Evolutionary conservation across 2,797 vertebrate genomes (phyloP), one percentile per base, ranked within the genome.

Genomic region (Phoeniculus purpureus): DNA sequence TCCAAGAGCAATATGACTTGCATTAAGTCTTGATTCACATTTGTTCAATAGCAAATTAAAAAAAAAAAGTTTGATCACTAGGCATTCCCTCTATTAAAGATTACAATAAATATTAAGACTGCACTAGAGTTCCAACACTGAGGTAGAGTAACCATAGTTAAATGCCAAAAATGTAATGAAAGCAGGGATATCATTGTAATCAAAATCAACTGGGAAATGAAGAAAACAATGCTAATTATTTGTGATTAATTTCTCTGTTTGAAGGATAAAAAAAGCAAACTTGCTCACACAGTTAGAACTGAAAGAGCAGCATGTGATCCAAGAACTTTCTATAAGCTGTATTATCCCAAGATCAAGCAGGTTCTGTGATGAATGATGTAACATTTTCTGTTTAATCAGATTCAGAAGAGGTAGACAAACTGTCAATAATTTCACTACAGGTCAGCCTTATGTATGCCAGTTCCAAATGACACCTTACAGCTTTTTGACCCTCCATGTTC

Each of bases 121-220:
- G 13, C 15, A 79, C 82, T 72, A 91, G 25, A 72, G 68, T 32
- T 93, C 67, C 77, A 65, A 96, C 88, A 95, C 74, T 66, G 85
- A 29, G 40, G n/a, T 25, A 92, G 71, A 92, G 50, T 15, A 90
- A 72, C 75, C 84, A 40, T 40, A 56, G 66, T 31, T 84, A 87
- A 37, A 55, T 93, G 81, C 54, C 68, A 92, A 84, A 81, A 74
- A 70, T 40, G 78, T 83, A 85, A 94, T 82, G 89, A 94, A 92
- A 94, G 70, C 29, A 83, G 81, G 85, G 83, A 43, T 85, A 95
- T 86, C 89, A 86, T 81, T 93, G 65, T 45, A 48, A 89, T 90
- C 68, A 89, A 87, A 65, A 96, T 71, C 55, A 93, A 65, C 19
- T 43, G 48, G 40, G 37, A 78, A 77, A 71, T 32, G 14, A 78